phyloP scores from a whole-genome alignment of 2,797 vertebrate species.

The Sebastes steindachneri region DNA sequence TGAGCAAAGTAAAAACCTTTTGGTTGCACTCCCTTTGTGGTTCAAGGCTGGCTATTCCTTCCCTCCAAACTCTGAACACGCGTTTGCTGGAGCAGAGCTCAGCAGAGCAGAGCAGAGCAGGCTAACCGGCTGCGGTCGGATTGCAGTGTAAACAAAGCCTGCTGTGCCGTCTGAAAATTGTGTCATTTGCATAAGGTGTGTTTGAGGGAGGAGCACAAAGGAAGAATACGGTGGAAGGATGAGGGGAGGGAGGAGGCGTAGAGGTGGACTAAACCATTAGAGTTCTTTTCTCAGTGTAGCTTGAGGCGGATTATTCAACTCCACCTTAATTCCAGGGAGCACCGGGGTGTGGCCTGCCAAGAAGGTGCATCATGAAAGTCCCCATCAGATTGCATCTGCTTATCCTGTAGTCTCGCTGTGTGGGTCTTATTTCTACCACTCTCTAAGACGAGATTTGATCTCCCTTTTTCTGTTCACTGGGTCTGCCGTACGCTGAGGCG shows the following conservation, averaged over 20 bases:
- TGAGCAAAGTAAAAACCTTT: conserved; percentile 52
- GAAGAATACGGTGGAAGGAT: conserved; percentile 53
- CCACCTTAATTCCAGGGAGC: conserved; percentile 66
- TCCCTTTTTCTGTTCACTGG: conserved; percentile 10
- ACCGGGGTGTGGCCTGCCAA: conserved; percentile 58
- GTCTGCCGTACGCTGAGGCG: conserved; percentile 32
- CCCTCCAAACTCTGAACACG: conserved; percentile 65
- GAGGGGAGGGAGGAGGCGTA: conserved; percentile 61
- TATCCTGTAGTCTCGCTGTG: conserved; percentile 17
- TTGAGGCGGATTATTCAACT: conserved; percentile 70
- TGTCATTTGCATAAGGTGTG: conserved; percentile 88
- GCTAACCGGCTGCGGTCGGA: conserved; percentile 71
- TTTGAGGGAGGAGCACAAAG: conserved; percentile 78
- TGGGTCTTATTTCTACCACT: conserved; percentile 14
- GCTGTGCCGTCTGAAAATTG: conserved; percentile 76
- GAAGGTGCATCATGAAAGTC: conserved; percentile 55
- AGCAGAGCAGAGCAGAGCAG: conserved; percentile 52
- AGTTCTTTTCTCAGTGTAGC: conserved; percentile 66
- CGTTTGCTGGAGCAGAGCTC: conserved; percentile 50
- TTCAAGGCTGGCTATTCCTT: conserved; percentile 54
- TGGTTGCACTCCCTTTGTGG: conserved; percentile 49
- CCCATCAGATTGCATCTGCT: conserved; percentile 8
- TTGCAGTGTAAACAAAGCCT: conserved; percentile 86
- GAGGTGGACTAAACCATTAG: conserved; percentile 83
- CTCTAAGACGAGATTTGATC: conserved; percentile 11